These are phyloP conservation scores for Chaetogeoica ovagalla DNA, from an alignment of 2,888 invertebrate genomes.

Conservation along the genomic window DNA sequence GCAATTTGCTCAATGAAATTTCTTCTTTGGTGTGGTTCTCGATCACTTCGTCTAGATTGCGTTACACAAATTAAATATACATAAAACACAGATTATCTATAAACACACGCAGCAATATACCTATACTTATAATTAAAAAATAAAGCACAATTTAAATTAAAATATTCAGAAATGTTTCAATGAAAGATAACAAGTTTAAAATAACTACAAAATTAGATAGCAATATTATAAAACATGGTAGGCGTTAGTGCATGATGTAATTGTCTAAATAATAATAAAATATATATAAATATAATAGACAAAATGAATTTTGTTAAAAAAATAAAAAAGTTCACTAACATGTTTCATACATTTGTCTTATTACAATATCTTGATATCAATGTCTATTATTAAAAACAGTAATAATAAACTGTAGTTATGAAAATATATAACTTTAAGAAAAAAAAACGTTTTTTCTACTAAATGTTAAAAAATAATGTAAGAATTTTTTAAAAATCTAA, in stretches of 20 bases:
- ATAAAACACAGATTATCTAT: conserved; percentile 47
- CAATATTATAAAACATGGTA: conserved; percentile 5
- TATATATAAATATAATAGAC: not conserved
- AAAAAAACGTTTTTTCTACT: not conserved
- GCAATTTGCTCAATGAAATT: conserved; percentile 21
- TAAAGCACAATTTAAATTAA: conserved; percentile 17
- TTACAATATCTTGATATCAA: not conserved
- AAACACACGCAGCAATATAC: conserved; percentile 17
- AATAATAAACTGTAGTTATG: not conserved
- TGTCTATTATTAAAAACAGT: not conserved
- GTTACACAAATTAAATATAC: conserved; percentile 52
- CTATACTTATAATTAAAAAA: not conserved
- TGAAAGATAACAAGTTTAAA: conserved; percentile 15
- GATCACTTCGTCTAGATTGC: conserved; percentile 50
- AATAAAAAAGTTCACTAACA: conserved; percentile 12
- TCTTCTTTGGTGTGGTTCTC: conserved; percentile 43
- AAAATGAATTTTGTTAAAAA: conserved; percentile 12
- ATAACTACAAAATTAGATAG: not conserved
- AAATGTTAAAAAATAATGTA: not conserved
- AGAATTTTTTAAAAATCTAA: not conserved
- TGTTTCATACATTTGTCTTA: not conserved
- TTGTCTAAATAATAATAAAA: not conserved
- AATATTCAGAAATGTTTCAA: conserved; percentile 5
- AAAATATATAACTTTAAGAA: not conserved
- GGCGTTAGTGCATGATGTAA: not conserved